Evolutionary conservation across 1,140 invertebrate species (phyloP), one percentile per base, ranked within the genome.

Genomic region (Epicauta chinensis): DNA sequence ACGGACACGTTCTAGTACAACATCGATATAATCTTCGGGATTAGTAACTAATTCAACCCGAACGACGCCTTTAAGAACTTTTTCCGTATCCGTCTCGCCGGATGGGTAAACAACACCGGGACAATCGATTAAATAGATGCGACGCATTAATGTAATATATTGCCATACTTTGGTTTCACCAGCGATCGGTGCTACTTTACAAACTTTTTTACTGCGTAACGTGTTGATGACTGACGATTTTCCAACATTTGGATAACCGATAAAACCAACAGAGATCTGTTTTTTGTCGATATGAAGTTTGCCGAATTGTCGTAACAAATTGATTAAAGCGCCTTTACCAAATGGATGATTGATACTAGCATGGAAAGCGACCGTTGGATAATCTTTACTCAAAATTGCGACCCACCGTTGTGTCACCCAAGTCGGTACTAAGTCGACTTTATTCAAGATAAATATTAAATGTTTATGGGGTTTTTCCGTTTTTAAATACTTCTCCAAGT

Each of bases 111-210:
- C 97, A 55, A 99, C 87, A 15, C 97, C 97, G 15, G 97, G 97
- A 77, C 97, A 99, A 78, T 99, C 97, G 58, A 99, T 98, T 3
- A 99, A 73, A 68, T 92, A 99, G 63, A 99, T 98, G 58, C 90
- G 79, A 58, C 86, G 84, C 96, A 99, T 99, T 16, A 99, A 71
- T 0, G 95, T 97, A 40, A 99, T 96, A 68, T 99, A 99, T 68
- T 99, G 97, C 97, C 97, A 99, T 1, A 95, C 91, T 80, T 99
- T 99, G 0, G 97, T 99, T 77, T 99, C 97, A 5, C 97, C 97
- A 56, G 97, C 95, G 65, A 99, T 93, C 5, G 97, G 97, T 9
- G 97, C 97, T 2, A 98, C 94, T 72, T 98, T 99, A 70, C 97
- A 98, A 2, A 97, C 93, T 73, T 96, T 96, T 66, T 97, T 96